Evolutionary conservation across 2,113 vertebrate species (phyloP), one percentile per base, ranked within the genome.

Genomic region (Petromus typicus): DNA sequence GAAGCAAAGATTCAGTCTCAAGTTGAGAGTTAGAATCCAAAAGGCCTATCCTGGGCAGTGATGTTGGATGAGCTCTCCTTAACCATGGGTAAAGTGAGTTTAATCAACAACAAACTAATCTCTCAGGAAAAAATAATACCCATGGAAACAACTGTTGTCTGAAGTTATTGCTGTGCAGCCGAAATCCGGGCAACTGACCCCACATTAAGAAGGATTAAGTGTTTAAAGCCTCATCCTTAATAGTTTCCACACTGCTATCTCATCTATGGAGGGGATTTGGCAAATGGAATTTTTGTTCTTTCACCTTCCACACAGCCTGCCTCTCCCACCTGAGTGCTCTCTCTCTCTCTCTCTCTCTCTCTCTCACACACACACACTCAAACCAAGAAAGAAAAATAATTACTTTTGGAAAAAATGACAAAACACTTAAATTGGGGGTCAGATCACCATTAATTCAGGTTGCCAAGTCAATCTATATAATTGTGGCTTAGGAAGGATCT

Each of bases 371-470:
- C 34, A 37, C 25, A 94, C 97, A 97, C 93, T 85, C 97, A 64
- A 96, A 96, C 56, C 82, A 91, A 97, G 87, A 80, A 95, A 97
- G 54, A 96, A 79, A 94, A 92, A 89, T 96, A 98, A 98, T 97
- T 97, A 51, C 67, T 96, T 64, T 69, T 43, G 6, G 16, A n/a
- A 76, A 76, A 76, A 43, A 48, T 0, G 66, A 37, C 78, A 82
- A 84, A 82, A 82, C 37, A 75, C 45, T 89, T 93, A 96, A 92
- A 94, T 14, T 22, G n/a, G 16, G 84, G 81, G 11, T 85, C 93
- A 94, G 30, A 95, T 95, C 18, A n/a, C 54, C 82, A 71, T 91
- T 91, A 95, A 90, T 11, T 92, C 83, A 92, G 78, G 80, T 86
- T 94, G 71, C 37, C 90, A 82, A 91, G 56, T 97, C 89, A 91